Evolutionary conservation across 2,797 vertebrate species (phyloP), one percentile per base, ranked within the genome.

Genomic region (Cetoscarus ocellatus): DNA sequence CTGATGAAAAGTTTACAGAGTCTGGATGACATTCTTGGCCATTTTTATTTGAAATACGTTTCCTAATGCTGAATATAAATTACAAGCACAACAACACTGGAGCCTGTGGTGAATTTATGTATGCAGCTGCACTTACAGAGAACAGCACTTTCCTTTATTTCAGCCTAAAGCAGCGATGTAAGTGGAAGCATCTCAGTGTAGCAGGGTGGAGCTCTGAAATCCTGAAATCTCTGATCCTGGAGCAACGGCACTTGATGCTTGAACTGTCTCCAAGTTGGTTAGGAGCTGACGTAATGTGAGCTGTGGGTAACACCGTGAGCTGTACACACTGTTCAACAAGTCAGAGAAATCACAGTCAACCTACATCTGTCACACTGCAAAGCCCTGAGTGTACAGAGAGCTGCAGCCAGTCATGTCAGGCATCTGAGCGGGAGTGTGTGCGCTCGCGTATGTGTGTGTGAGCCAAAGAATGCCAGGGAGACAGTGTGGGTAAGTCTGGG

Each of bases 351-450:
- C 79, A 36, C 61, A 70, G 56, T 68, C 78, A 84, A 56, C 78
- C 75, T 77, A 61, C 76, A 83, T 74, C 73, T 79, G 75, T 83
- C 75, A 56, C 48, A 55, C 68, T 64, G 60, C 49, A 77, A 77
- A 82, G 67, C 73, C 49, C 40, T 27, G 49, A 58, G 45, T 70
- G 71, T 64, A 67, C 47, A 58, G 34, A 67, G 68, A 68, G 76
- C 73, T 58, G 19, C 76, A 18, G 51, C 8, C 2, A 67, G 61
- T 42, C 38, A 50, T 35, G 58, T 60, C 62, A 64, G 61, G 51
- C 67, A 51, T 84, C 57, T 67, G 48, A 19, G 47, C 6, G 8
- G 48, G 45, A 56, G 34, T 51, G 45, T 50, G 49, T 43, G 42
- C 10, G 52, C 42, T 52, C 38, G 45, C 18, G 10, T 50, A 49